A percentile compares a stretch with the other conserved stretches of the same genome.
Evolutionary conservation across 2,113 vertebrate genomes (phyloP).

Genomic region (Mesoclemmys tuberculata): DNA sequence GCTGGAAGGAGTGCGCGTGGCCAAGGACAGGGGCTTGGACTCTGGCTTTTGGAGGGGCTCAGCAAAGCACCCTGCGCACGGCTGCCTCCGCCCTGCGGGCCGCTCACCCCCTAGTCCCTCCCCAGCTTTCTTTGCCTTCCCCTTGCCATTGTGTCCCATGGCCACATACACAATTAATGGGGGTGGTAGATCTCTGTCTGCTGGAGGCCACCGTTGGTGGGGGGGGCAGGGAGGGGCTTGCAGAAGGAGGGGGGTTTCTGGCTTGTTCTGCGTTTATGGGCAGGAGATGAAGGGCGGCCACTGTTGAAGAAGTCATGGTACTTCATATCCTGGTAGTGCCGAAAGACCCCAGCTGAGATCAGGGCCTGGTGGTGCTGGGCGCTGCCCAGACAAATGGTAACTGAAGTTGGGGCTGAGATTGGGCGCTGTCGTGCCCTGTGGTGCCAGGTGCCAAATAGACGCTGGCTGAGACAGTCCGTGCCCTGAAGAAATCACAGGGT

Average conservation of each 20-base stretch:
- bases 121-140: background rate
- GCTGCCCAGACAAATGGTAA: background rate
- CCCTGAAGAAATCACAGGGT: background rate
- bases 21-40: background rate
- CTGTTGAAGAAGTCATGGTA: background rate
- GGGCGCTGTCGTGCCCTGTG: too few species aligned
- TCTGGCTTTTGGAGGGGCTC: background rate
- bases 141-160: background rate
- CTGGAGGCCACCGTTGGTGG: background rate
- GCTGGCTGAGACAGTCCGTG: too few species aligned
- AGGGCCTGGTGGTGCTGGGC: rapidly evolving
- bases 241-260: background rate
- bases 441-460: too few species aligned
- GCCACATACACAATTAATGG: background rate
- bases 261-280: background rate
- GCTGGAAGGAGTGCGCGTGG: background rate
- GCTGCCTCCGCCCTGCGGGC: background rate
- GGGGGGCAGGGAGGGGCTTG: background rate
- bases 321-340: background rate
- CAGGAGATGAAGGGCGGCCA: too few species aligned
- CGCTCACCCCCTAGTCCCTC: background rate
- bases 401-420: background rate
- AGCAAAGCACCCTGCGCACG: background rate
- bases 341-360: background rate
- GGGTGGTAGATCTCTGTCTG: background rate